phyloP scores from a whole-genome alignment of 1,140 invertebrate genomes.

The Tetramorium simillimum region DNA sequence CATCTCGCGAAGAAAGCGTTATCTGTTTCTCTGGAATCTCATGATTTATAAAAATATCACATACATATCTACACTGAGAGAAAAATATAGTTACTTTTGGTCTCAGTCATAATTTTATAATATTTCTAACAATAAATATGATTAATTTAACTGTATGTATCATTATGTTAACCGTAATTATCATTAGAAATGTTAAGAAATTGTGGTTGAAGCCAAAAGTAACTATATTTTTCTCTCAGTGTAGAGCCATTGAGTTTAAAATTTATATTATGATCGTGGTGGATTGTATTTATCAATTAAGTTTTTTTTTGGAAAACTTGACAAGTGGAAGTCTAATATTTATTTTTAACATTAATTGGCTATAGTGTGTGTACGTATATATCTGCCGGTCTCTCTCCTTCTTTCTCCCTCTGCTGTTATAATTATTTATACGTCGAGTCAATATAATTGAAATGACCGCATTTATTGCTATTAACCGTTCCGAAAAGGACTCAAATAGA shows the following conservation, averaged over 20 bases:
- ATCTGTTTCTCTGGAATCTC: not conserved
- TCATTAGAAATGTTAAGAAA: too few relatives aligned
- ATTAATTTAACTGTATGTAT: too few relatives aligned
- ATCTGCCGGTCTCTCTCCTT: not conserved
- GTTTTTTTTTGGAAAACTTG: not conserved
- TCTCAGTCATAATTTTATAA: too few relatives aligned
- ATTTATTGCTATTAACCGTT: slow-evolving; percentile 15
- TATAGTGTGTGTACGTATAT: not conserved
- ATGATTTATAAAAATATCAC: not conserved
- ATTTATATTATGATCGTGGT: not conserved
- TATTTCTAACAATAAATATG: too few relatives aligned
- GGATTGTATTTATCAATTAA: not conserved
- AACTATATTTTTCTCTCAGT: too few relatives aligned
- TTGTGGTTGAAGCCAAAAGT: too few relatives aligned
- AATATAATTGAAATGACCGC: not conserved
- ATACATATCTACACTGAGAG: not conserved
- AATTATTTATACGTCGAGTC: not conserved
- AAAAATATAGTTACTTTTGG: too few relatives aligned
- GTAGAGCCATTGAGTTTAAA: not conserved
- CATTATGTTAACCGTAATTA: too few relatives aligned
- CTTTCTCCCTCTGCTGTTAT: not conserved
- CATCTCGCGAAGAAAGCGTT: not conserved
- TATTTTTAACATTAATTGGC: not conserved
- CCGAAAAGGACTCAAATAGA: slow-evolving; percentile 38
- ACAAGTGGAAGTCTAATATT: not conserved